Conservation (phyloP, 2,888 invertebrate genomes). For the Monopis laevigella region DNA sequence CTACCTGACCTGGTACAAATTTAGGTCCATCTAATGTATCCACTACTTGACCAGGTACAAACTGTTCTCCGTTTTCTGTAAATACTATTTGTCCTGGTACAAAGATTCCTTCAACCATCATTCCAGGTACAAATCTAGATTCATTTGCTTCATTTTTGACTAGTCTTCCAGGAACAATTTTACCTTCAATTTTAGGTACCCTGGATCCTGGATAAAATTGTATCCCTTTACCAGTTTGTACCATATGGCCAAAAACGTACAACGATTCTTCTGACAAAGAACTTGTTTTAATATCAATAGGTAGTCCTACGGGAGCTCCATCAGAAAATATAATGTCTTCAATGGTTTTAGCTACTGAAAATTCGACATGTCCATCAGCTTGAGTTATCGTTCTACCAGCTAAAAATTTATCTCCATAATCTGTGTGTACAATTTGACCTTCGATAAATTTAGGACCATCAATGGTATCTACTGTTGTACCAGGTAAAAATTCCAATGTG, state of each 20-base stretch:
- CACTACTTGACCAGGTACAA: slow-evolving; percentile 78
- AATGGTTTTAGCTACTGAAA: slow-evolving; percentile 67
- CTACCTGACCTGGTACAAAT: slow-evolving; percentile 82
- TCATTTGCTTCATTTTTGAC: slow-evolving; percentile 69
- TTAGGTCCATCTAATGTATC: slow-evolving; percentile 74
- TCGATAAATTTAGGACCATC: slow-evolving; percentile 72
- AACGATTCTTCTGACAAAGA: slow-evolving; percentile 59
- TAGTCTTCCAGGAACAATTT: slow-evolving; percentile 71
- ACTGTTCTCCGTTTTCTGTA: slow-evolving; percentile 75
- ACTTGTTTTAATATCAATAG: slow-evolving; percentile 66
- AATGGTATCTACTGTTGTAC: slow-evolving; percentile 69
- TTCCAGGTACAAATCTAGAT: slow-evolving; percentile 74
- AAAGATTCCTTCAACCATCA: slow-evolving; percentile 73
- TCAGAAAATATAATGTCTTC: slow-evolving; percentile 66
- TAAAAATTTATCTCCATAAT: slow-evolving; percentile 69
- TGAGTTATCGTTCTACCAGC: slow-evolving; percentile 67
- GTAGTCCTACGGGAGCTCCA: slow-evolving; percentile 61
- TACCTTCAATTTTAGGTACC: slow-evolving; percentile 62
- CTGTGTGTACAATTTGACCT: slow-evolving; percentile 70
- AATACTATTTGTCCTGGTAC: slow-evolving; percentile 75
- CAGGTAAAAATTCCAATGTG: slow-evolving; percentile 66
- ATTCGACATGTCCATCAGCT: slow-evolving; percentile 61
- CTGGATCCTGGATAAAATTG: slow-evolving; percentile 71
- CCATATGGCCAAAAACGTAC: slow-evolving; percentile 72
- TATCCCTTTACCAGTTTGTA: slow-evolving; percentile 71